Conservation (phyloP, 2,797 vertebrate species). For the Rhabdophis nuchalis region DNA sequence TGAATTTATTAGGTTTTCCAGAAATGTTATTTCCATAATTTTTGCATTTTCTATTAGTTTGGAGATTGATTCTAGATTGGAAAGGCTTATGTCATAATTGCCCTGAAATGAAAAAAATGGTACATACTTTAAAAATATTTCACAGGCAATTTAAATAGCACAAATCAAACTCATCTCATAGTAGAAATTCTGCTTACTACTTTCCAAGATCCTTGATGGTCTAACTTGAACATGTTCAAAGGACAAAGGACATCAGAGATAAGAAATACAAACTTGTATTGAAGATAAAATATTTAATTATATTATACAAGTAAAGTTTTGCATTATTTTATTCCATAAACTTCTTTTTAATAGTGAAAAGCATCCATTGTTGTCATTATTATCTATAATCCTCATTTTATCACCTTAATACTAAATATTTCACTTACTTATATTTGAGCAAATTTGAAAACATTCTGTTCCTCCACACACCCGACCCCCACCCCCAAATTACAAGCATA, state of each 20-base stretch:
- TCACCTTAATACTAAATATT: not conserved
- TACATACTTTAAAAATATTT: not conserved
- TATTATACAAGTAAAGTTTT: conserved; percentile 22
- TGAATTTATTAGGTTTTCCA: not conserved
- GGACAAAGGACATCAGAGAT: conserved; percentile 60
- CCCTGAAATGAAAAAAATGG: not conserved
- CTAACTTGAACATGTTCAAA: conserved; percentile 39
- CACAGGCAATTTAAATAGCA: not conserved
- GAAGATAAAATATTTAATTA: conserved; percentile 49
- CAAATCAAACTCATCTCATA: not conserved
- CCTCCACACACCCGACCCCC: not conserved
- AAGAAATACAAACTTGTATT: conserved; percentile 44
- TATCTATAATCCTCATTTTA: not conserved
- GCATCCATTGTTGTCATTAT: not conserved
- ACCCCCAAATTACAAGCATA: not conserved
- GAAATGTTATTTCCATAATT: not conserved
- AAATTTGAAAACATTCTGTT: not conserved
- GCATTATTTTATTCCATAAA: not conserved
- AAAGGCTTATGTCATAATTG: not conserved
- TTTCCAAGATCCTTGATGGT: conserved; percentile 54
- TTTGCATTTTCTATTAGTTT: not conserved
- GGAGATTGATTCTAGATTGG: not conserved
- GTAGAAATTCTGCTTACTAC: conserved; percentile 39
- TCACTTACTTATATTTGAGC: not conserved
- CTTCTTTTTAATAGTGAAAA: not conserved